Evolutionary conservation across 2,888 invertebrate species (phyloP).

Genomic region (Formica aserva): DNA sequence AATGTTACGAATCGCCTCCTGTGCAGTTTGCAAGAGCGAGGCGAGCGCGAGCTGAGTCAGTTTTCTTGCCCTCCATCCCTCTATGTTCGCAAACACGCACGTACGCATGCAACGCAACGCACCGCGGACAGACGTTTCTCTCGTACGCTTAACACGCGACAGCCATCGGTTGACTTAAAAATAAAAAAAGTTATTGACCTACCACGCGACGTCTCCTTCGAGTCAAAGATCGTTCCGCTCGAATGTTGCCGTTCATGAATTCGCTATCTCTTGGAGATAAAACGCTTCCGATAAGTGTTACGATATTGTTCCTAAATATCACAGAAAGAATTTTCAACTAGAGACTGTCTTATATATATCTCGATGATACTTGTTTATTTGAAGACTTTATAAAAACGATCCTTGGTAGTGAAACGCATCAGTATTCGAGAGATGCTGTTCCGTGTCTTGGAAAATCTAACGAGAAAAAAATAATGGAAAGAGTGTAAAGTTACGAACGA

Average conservation of each 20-base stretch:
- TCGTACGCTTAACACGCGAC: neutral
- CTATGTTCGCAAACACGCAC: neutral
- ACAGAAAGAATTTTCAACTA: neutral
- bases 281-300: neutral
- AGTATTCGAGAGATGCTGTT: neutral
- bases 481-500: constrained; percentile 3
- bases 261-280: neutral
- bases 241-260: neutral
- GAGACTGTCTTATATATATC: neutral
- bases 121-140: neutral
- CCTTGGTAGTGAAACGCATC: neutral
- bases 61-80: constrained; percentile 19
- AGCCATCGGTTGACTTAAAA: neutral
- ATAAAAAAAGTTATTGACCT: neutral
- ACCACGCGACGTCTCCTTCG: neutral
- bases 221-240: constrained; percentile 12
- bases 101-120: neutral
- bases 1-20: constrained; percentile 27
- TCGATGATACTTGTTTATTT: neutral
- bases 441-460: neutral
- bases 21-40: constrained; percentile 6
- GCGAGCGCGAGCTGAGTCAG: constrained; percentile 23
- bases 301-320: neutral
- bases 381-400: neutral
- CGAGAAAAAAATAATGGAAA: neutral